phyloP scores from a whole-genome alignment of 2,888 invertebrate genomes.

The Empis livida region DNA sequence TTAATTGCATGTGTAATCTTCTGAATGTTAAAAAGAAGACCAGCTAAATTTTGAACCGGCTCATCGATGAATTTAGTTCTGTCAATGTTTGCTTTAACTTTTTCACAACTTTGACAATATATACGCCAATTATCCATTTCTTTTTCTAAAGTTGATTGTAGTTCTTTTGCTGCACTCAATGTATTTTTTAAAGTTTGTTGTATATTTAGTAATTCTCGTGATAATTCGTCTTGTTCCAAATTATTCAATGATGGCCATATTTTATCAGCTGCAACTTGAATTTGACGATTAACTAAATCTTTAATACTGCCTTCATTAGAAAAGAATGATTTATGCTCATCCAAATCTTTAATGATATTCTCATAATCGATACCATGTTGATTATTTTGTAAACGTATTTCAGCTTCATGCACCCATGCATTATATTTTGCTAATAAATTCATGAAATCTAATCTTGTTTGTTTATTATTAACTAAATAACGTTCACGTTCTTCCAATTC shows the following conservation, averaged over 20 bases:
- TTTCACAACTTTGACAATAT: conserved; percentile 64
- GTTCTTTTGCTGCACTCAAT: conserved; percentile 68
- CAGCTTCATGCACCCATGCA: conserved; percentile 74
- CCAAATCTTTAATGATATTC: conserved; percentile 66
- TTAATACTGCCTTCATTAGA: conserved; percentile 63
- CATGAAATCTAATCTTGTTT: conserved; percentile 62
- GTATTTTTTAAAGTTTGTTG: conserved; percentile 72
- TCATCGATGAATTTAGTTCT: conserved; percentile 68
- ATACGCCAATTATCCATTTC: conserved; percentile 76
- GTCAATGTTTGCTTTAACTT: conserved; percentile 60
- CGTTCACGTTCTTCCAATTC: conserved; percentile 70
- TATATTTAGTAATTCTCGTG: conserved; percentile 67
- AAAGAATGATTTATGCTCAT: conserved; percentile 80
- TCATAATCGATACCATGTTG: conserved; percentile 82
- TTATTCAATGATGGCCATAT: conserved; percentile 76
- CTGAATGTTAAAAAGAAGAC: conserved; percentile 70
- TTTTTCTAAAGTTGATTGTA: conserved; percentile 66
- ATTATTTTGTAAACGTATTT: conserved; percentile 58
- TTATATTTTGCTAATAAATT: conserved; percentile 63
- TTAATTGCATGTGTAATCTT: conserved; percentile 62
- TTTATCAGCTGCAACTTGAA: conserved; percentile 73
- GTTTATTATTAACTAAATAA: conserved; percentile 66
- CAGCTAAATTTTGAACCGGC: conserved; percentile 63
- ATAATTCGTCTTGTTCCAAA: conserved; percentile 70
- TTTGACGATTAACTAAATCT: conserved; percentile 65